Base-by-base conservation (phyloP, 2,888 invertebrate species). In the Mellilla xanthometata region DNA sequence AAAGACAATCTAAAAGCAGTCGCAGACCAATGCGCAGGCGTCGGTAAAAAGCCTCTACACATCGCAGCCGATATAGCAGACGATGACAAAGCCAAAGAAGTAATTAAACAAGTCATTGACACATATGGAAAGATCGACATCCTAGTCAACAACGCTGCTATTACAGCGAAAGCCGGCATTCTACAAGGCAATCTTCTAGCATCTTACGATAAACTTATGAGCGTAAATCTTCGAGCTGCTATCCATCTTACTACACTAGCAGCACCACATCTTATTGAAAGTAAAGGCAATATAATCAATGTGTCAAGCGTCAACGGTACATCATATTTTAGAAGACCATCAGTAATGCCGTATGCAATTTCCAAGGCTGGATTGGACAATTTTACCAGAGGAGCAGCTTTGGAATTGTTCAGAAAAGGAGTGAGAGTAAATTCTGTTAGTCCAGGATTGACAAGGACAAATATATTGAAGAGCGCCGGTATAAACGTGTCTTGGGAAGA, bases 321-420 rank as follows among this genome's bases (percentile, higher is more conserved):
- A 12, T 35, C 40, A 8, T 30, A 12, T 8, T 39, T 30, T 12
- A 3, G 39, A 19, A 24, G 15, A 26, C 8, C 39, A 0, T 2
- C 22, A 95, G 96, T 10, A 2, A 19, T 43, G 13, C 12, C 59
- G 0, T 71, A 68, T 6, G 35, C 42, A 5, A 36, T 56, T 4
- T 65, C 71, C 0, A 76, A 76, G 35, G 71, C 72, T n/a, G 68
- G 56, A 2, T 8, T 76, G 2, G 57, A 60, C 11, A 62, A 67
- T 36, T 76, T 76, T 12, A 66, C 72, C 0, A 57, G 60, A 26
- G 52, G 55, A 6, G 51, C 43, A 10, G 74, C 74, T n/a, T 74
- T 97, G 32, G 97, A 95, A 64, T 75, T 95, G 27, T 94, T 93
- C 6, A 53, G 89, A 0, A 92, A 93, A 67, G 92, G 93, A 52